phyloP scores from a whole-genome alignment of 2,113 vertebrate genomes.

The Amphiprion percula region DNA sequence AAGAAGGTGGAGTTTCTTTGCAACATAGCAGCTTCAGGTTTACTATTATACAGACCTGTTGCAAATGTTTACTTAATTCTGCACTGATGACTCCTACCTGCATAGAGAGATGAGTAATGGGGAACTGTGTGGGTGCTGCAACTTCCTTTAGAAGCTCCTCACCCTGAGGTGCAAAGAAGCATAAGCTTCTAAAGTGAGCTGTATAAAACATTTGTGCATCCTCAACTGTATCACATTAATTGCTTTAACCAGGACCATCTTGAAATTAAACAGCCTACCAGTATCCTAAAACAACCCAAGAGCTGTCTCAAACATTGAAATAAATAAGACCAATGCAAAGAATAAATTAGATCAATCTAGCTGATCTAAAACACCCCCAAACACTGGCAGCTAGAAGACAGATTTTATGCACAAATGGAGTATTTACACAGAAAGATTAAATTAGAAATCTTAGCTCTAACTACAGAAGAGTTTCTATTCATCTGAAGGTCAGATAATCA shows the following conservation, averaged over 20 bases:
- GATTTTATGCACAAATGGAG: too few relatives aligned
- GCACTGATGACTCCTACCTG: conserved; percentile 1
- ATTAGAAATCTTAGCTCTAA: too few relatives aligned
- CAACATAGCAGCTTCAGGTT: not conserved
- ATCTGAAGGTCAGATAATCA: too few relatives aligned
- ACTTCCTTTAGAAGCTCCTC: conserved; percentile 7
- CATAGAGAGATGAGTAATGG: conserved; percentile 1
- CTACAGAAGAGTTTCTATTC: too few relatives aligned
- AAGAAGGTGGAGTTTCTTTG: not conserved
- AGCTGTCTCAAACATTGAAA: not conserved
- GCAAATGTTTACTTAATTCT: conserved; percentile 1
- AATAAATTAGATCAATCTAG: not conserved
- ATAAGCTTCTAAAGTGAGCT: not conserved
- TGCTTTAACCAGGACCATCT: not conserved
- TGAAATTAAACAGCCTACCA: not conserved
- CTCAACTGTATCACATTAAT: not conserved
- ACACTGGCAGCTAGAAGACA: not conserved
- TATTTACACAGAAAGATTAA: too few relatives aligned
- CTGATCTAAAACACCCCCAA: not conserved
- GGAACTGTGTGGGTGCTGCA: conserved; percentile 13
- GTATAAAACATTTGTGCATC: not conserved
- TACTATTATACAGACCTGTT: conserved; percentile 9
- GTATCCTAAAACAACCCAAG: not conserved
- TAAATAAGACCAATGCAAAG: not conserved
- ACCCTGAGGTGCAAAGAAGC: conserved; percentile 14